Evolutionary conservation across 92 coral and sea anemone genomes (phyloP), one percentile per base, ranked within the genome.

Genomic region (Umimayanthus chanpuru): DNA sequence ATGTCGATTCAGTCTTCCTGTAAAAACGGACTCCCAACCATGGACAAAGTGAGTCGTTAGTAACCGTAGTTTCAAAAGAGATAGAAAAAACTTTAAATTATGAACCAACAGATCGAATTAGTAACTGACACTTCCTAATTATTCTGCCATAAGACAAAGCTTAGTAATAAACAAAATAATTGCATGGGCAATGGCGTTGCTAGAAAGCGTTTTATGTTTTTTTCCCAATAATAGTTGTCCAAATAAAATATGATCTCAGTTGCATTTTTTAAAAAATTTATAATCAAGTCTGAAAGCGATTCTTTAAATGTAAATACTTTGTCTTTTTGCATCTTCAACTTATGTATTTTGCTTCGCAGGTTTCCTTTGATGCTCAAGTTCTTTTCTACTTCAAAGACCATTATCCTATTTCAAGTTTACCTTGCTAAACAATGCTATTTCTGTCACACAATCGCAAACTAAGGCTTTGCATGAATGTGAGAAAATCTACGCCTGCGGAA

Each of bases 151-250:
- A 76, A 77, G 55, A 77, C 81, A 77, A 77, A 47, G 15, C 2
- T 26, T 1, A 9, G 36, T 77, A 47, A 14, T 25, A 77, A 77
- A 47, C 29, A 47, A 77, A 77, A 77, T 77, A 47, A 43, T 6
- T 77, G 81, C 81, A 77, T 47, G 49, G 28, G 23, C 29, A 6
- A 77, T 44, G 16, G 30, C 38, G 64, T 77, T 77, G 81, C 81
- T 77, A 77, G 80, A 77, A 77, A 77, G 47, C 81, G 81, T 77
- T 11, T 28, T 43, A 61, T 20, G 25, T 2, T 5, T 61, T 72
- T 72, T 32, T 32, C 36, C 12, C 32, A 6, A 36, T 72, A 41
- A 2, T 29, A 29, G 9, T 26, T 26, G 18, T 72, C 68, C 68
- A 21, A 5, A 1, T 61, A 61, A 14, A 21, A 61, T 61, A 20